A percentile compares a stretch with the other conserved stretches of the same genome.
These are phyloP conservation scores for Onychomys leucogaster DNA, from an alignment of 2,797 vertebrate genomes.

Conservation along the genomic window DNA sequence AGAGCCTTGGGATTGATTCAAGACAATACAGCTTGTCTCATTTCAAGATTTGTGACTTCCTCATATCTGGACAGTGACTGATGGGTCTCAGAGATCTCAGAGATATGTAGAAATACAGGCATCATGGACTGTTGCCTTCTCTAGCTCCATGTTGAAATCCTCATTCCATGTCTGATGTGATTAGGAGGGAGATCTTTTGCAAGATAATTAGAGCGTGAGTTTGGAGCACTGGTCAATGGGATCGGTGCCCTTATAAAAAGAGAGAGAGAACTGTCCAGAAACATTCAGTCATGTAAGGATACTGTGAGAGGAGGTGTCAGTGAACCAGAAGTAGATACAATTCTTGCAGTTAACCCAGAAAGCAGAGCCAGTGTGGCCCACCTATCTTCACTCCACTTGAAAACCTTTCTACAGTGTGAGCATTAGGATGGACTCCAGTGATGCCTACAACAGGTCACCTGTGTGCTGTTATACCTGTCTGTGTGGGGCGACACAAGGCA, in stretches of 20 bases:
- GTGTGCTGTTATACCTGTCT: fast-evolving
- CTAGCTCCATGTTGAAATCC: not conserved
- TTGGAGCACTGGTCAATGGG: not conserved
- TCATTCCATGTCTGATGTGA: not conserved
- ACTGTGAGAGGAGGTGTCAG: not conserved
- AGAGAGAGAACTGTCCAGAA: not conserved
- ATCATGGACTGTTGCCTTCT: not conserved
- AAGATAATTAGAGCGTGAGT: too few relatives aligned
- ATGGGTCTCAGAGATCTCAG: not conserved
- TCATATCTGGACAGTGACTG: not conserved
- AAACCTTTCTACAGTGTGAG: not conserved
- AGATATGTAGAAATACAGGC: not conserved
- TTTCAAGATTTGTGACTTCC: not conserved
- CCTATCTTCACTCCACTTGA: not conserved
- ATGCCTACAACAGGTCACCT: not conserved
- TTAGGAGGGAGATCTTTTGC: not conserved
- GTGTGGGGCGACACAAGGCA: not conserved
- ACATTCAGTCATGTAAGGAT: not conserved
- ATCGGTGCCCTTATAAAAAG: not conserved
- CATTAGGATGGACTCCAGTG: not conserved
- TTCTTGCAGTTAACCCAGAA: slow-evolving; percentile 39
- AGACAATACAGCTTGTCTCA: not conserved
- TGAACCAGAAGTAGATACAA: not conserved
- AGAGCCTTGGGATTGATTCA: not conserved
- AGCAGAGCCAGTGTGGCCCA: not conserved